Conservation (phyloP, 1,140 invertebrate species). For the Lysiphlebus fabarum region DNA sequence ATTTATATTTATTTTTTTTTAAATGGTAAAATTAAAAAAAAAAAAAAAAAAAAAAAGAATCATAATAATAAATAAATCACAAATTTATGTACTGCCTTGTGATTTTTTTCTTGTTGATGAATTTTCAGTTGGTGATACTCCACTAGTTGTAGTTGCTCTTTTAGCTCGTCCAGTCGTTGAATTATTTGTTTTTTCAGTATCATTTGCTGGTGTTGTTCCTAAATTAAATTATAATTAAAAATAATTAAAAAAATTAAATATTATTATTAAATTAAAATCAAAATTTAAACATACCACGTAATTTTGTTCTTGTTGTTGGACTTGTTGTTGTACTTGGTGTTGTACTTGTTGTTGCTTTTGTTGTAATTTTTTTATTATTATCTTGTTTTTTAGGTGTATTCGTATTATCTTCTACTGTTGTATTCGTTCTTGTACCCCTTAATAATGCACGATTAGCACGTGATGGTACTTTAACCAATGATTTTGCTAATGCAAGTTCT, state of each 20-base stretch:
- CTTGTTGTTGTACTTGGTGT: slow-evolving; percentile 21
- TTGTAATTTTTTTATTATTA: slow-evolving; percentile 20
- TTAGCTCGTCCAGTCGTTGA: slow-evolving; percentile 41
- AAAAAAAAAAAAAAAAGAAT: background rate
- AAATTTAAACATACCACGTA: slow-evolving; percentile 22
- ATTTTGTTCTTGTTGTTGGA: slow-evolving; percentile 26
- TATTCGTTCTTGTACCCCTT: slow-evolving; percentile 23
- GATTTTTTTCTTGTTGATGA: slow-evolving; percentile 43
- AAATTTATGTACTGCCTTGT: slow-evolving; percentile 43
- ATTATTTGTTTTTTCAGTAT: slow-evolving; percentile 32
- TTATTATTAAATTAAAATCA: no score
- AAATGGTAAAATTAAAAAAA: slow-evolving; percentile 4
- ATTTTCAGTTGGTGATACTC: slow-evolving; percentile 32
- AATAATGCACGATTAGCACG: slow-evolving; percentile 48
- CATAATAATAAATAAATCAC: slow-evolving; percentile 25
- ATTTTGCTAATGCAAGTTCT: slow-evolving; percentile 42
- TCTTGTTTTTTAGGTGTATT: slow-evolving; percentile 24
- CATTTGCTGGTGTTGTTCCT: slow-evolving; percentile 27
- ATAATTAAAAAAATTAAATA: slow-evolving; percentile 16
- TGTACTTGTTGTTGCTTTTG: slow-evolving; percentile 20
- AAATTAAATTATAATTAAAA: slow-evolving; percentile 18
- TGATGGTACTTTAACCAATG: slow-evolving; percentile 45
- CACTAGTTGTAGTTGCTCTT: slow-evolving; percentile 33
- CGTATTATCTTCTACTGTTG: slow-evolving; percentile 14
- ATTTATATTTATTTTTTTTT: background rate